phyloP scores from a whole-genome alignment of 2,797 vertebrate genomes.

The Caiman crocodilus region DNA sequence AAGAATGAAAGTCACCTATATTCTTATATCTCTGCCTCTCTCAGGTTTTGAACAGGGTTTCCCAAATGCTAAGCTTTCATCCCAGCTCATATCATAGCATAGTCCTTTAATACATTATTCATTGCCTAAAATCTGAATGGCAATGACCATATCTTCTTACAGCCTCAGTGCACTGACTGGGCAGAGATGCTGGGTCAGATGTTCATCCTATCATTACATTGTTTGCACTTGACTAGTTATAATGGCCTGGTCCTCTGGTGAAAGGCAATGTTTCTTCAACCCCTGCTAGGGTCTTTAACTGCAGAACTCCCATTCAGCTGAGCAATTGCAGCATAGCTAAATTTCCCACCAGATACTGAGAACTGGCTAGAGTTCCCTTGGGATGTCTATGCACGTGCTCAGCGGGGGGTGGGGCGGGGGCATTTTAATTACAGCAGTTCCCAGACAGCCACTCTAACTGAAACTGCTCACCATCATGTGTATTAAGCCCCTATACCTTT shows the following conservation, averaged over 20 bases:
- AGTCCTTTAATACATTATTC: fast-evolving
- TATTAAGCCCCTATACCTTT: no score
- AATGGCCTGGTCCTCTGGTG: not conserved
- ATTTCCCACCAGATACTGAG: no score
- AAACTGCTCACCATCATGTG: no score
- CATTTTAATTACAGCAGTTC: no score
- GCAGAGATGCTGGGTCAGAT: not conserved
- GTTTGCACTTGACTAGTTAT: not conserved
- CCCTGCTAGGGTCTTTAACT: not conserved
- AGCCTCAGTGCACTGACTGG: not conserved
- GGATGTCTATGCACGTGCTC: no score
- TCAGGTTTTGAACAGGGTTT: not conserved
- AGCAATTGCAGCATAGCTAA: no score
- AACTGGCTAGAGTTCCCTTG: no score
- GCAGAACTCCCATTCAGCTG: not conserved
- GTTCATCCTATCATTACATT: not conserved
- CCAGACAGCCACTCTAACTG: no score
- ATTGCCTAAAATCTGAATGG: not conserved
- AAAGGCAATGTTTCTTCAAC: not conserved
- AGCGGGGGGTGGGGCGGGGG: no score
- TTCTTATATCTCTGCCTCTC: not conserved
- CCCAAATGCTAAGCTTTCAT: not conserved
- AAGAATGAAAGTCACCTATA: not conserved
- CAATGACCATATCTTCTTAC: not conserved
- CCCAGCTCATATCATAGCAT: not conserved